Conservation (phyloP, 2,888 invertebrate genomes). For the Eupithecia inturbata region DNA sequence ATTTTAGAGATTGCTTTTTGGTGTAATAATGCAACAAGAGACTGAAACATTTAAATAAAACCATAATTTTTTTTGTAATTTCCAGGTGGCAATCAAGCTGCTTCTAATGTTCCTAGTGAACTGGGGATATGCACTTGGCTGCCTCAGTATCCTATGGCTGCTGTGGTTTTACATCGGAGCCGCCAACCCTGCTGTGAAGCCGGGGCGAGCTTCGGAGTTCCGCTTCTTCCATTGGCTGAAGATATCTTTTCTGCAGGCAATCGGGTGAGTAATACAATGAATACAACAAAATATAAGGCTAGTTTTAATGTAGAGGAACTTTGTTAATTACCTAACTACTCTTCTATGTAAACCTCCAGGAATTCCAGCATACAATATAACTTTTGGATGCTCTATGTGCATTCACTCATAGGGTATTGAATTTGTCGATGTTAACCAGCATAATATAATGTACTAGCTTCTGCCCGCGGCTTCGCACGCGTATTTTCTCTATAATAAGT, state of each 20-base stretch:
- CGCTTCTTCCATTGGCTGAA: conserved; percentile 91
- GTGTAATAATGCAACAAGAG: background rate
- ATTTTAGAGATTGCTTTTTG: background rate
- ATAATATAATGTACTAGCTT: too few relatives aligned
- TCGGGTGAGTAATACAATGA: conserved; percentile 87
- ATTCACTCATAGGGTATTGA: too few relatives aligned
- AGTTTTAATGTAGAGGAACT: too few relatives aligned
- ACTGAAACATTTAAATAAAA: too few relatives aligned
- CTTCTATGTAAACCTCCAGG: too few relatives aligned
- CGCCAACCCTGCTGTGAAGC: conserved; percentile 97
- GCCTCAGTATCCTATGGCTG: conserved; percentile 91
- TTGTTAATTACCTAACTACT: too few relatives aligned
- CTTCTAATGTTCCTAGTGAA: conserved; percentile 96
- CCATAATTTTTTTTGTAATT: background rate
- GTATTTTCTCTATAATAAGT: too few relatives aligned
- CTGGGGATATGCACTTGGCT: conserved; percentile 95
- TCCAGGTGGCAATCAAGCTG: conserved; percentile 92
- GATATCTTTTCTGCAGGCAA: conserved; percentile 87
- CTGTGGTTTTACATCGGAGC: conserved; percentile 98
- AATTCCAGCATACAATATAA: too few relatives aligned
- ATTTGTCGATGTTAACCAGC: too few relatives aligned
- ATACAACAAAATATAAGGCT: too few relatives aligned
- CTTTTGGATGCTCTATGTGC: too few relatives aligned
- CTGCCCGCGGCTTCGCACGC: too few relatives aligned
- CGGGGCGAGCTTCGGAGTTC: conserved; percentile 94